Base-by-base conservation (phyloP, 2,113 vertebrate genomes). In the Thalassarche chlororhynchos region DNA sequence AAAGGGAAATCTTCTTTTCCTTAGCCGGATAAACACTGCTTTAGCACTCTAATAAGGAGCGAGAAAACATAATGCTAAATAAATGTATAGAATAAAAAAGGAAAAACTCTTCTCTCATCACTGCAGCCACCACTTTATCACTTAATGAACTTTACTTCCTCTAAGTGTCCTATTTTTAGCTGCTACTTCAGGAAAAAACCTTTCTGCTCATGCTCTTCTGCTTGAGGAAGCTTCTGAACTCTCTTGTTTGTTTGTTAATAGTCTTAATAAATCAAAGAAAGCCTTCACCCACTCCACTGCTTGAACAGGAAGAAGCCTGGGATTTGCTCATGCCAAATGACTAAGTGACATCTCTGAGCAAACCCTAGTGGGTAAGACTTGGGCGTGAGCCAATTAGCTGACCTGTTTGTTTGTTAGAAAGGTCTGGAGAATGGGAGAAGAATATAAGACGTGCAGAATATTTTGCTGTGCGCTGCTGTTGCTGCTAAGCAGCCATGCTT, bases 61-160 rank as follows among this genome's bases (percentile, higher is more conserved):
- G 89, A 96, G 87, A 88, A 97, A 96, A 92, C 90, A 62, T 90
- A 95, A 71, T 77, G 44, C 93, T 91, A 96, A 98, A 97, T 98
- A 98, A 97, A 93, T 55, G 32, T 94, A 34, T 96, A 91, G 82
- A 84, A 93, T 90, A 90, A 93, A 87, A 95, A 93, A 61, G 72
- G 87, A 86, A 84, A 89, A 93, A 46, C 64, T 85, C 80, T 87
- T 89, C 84, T 88, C 40, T 96, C 78, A 51, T 95, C 34, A 21
- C 77, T 44, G 34, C 77, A 96, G 87, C 82, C 80, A 90, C 95
- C 51, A 54, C 84, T 96, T 95, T 96, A 90, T 86, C 91, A 84
- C 71, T 93, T 93, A 88, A 94, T 90, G 93, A 96, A 95, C 78
- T 96, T 94, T 57, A 32, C 93, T 96, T 97, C 93, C 91, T 96